Base-by-base conservation (phyloP, 2,888 invertebrate species). In the Clitarchus hookeri region DNA sequence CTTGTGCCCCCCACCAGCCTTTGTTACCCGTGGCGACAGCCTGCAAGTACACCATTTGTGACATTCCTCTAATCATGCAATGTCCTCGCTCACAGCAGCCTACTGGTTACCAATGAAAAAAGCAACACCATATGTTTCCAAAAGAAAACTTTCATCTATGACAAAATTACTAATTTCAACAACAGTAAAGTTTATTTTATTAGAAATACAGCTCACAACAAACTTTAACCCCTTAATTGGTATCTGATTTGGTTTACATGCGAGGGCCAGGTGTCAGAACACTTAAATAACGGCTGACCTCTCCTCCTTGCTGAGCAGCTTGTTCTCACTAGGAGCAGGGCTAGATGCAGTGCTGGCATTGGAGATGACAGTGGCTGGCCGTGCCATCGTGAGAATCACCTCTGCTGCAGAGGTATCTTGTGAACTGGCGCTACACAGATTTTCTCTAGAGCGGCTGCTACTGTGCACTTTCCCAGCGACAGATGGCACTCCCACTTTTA, bases 321-420 rank as follows among this genome's bases (percentile, higher is more conserved):
- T 93, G 88, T 93, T 93, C 88, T 94, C 94, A 88, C 91, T 92
- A 8, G 93, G 93, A 6, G 93, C 91, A 0, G 93, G 93, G 90
- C 93, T 93, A 86, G 90, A 89, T 44, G 93, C 93, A 19, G 94
- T 93, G 88, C 94, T 94, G n/a, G 94, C 93, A 89, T 94, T 94
- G 2, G 94, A 94, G 88, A 94, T 95, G 80, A 94, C 94, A 9
- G 94, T 95, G 16, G 94, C 94, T 9, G 94, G 95, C 87, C 94
- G 92, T 0, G 95, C 95, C 91, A 94, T 94, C 23, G 94, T 94
- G 85, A 94, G 92, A 89, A 95, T 94, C 13, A 94, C 94, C 90
- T 94, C 95, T 88, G 91, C 54, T 26, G 86, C 78, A 8, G 84
- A 44, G n/a, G 53, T 84, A 12, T 36, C 78, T n/a, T 84, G 65